Evolutionary conservation across 1,140 invertebrate species (phyloP).

Genomic region (Lepidurus apus): DNA sequence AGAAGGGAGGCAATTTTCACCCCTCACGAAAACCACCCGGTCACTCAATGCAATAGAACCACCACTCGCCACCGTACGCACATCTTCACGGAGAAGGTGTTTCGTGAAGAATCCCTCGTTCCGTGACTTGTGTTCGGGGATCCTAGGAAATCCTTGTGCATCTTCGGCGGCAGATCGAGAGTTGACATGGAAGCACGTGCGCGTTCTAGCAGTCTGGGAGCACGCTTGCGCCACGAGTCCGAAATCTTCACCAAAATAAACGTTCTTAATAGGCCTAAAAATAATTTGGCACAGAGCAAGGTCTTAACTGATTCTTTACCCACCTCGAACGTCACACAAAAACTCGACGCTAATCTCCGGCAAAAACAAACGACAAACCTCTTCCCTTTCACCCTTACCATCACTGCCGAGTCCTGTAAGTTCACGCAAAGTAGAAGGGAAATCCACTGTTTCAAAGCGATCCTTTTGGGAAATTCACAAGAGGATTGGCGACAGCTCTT

Average conservation of each 20-base stretch:
- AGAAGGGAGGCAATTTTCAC: too few relatives aligned
- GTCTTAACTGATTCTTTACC: background rate
- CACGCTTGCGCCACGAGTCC: background rate
- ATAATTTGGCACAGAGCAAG: background rate
- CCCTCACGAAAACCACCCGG: background rate
- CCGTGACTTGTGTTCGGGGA: background rate
- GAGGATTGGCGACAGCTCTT: background rate
- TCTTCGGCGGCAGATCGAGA: background rate
- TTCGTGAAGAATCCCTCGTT: background rate
- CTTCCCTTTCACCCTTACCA: background rate
- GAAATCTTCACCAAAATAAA: background rate
- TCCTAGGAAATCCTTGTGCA: background rate
- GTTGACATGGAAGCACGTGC: background rate
- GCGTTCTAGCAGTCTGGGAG: background rate
- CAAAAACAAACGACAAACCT: background rate
- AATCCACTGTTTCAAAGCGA: too few relatives aligned
- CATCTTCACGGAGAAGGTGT: slow-evolving; percentile 2
- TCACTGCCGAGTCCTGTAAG: too few relatives aligned
- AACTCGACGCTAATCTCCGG: background rate
- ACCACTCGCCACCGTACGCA: background rate
- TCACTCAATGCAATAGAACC: background rate
- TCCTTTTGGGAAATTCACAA: too few relatives aligned
- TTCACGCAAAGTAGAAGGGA: too few relatives aligned
- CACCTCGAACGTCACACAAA: background rate
- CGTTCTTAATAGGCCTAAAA: background rate